These are phyloP conservation scores for Danaus plexippus DNA, from an alignment of 1,140 invertebrate genomes.

Conservation along the genomic window DNA sequence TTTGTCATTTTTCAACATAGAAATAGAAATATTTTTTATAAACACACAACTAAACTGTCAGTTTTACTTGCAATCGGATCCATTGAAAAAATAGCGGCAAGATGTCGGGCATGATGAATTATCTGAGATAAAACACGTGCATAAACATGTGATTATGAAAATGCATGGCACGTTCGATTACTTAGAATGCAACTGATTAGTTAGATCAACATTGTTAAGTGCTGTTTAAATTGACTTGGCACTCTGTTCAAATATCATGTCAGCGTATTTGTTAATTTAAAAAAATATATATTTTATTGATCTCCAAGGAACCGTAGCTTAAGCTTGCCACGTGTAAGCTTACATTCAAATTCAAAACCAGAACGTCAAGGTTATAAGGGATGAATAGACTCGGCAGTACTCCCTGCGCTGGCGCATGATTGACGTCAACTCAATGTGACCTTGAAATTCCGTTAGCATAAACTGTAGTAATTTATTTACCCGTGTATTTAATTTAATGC, in stretches of 20 bases:
- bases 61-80: too few relatives aligned
- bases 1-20: too few relatives aligned
- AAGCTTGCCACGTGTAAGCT: conserved; percentile 52
- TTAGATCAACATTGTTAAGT: not conserved
- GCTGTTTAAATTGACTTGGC: too few relatives aligned
- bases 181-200: conserved; percentile 13
- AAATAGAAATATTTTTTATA: too few relatives aligned
- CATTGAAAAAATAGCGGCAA: too few relatives aligned
- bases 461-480: conserved; percentile 18
- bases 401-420: conserved; percentile 28
- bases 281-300: too few relatives aligned
- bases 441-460: conserved; percentile 22
- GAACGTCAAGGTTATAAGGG: conserved; percentile 49
- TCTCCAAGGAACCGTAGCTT: conserved; percentile 28
- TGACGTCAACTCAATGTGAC: conserved; percentile 29
- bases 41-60: too few relatives aligned
- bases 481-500: conserved; percentile 22
- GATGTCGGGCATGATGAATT: not conserved
- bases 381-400: conserved; percentile 29
- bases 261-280: conserved; percentile 1
- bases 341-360: conserved; percentile 25
- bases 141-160: conserved; percentile 14
- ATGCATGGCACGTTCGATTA: conserved; percentile 11
- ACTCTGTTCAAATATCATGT: too few relatives aligned
- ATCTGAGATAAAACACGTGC: conserved; percentile 11